phyloP scores from a whole-genome alignment of 2,888 invertebrate species.

The Kryphioiulus occultus region DNA sequence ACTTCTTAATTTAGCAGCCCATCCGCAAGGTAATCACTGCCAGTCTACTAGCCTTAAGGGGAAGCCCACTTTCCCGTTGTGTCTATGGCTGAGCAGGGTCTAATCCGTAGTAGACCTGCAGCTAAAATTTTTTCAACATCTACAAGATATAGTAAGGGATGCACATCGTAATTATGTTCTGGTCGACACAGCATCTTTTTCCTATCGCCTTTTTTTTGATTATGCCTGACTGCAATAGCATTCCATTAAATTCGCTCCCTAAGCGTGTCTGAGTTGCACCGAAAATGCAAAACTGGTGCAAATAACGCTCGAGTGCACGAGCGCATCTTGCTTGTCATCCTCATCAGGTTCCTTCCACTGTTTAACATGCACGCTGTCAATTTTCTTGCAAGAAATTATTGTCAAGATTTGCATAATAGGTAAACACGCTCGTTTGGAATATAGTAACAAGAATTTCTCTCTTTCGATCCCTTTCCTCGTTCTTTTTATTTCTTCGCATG shows the following conservation, averaged over 20 bases:
- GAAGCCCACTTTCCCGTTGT: too few species aligned
- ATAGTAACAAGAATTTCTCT: background rate
- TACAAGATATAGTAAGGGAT: too few species aligned
- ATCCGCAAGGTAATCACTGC: too few species aligned
- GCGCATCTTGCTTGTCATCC: background rate
- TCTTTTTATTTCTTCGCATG: background rate
- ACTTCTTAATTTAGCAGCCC: too few species aligned
- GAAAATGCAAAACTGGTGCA: background rate
- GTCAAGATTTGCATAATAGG: conserved; percentile 31
- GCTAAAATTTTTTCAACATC: too few species aligned
- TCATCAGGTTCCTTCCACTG: background rate
- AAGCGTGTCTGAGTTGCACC: background rate
- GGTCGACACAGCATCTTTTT: background rate
- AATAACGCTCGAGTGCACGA: background rate
- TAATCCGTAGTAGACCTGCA: too few species aligned
- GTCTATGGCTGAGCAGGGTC: too few species aligned
- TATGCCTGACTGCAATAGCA: background rate
- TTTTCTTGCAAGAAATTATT: conserved; percentile 35
- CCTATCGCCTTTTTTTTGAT: background rate
- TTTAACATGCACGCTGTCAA: background rate
- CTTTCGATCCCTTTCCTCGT: background rate
- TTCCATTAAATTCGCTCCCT: background rate
- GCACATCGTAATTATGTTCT: background rate
- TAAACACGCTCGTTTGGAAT: conserved; percentile 26
- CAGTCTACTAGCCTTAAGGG: too few species aligned